These are phyloP conservation scores for Paramormyrops kingsleyae DNA, from an alignment of 2,113 vertebrate genomes.

Conservation along the genomic window DNA sequence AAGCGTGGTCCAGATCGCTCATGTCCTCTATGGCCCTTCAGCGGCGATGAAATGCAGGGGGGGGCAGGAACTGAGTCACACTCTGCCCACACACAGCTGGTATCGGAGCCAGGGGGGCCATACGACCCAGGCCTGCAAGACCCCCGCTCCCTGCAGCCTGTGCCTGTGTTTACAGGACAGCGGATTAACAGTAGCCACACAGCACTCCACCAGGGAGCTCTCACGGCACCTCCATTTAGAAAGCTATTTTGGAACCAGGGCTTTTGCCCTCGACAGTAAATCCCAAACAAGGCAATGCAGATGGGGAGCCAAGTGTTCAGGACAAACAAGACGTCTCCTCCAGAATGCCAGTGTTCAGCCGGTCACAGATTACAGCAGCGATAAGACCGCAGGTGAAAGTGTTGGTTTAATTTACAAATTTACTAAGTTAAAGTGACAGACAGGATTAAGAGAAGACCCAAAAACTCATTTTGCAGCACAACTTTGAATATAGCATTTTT, in stretches of 20 bases:
- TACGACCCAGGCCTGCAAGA: slow-evolving; percentile 25
- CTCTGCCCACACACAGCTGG: slow-evolving; percentile 42
- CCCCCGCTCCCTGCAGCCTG: slow-evolving; percentile 32
- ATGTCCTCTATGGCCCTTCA: neutral
- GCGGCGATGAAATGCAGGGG: slow-evolving; percentile 35
- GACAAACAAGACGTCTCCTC: neutral
- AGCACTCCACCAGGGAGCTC: neutral
- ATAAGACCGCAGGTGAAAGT: neutral
- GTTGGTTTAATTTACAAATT: neutral
- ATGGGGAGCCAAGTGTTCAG: neutral
- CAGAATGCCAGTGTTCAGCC: neutral
- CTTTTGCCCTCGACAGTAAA: neutral
- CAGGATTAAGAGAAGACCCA: neutral
- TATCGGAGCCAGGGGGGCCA: slow-evolving; percentile 26
- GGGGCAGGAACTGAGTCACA: slow-evolving; percentile 44
- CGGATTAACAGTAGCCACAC: slow-evolving; percentile 47
- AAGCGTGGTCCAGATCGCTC: neutral
- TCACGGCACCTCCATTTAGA: neutral
- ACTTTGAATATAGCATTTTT: neutral
- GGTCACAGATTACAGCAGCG: neutral
- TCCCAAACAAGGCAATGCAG: slow-evolving; percentile 14
- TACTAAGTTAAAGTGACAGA: neutral
- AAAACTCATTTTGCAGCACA: neutral
- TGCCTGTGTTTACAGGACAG: slow-evolving; percentile 48
- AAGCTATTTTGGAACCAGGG: neutral